Evolutionary conservation across 2,888 invertebrate species (phyloP), one percentile per base, ranked within the genome.

Genomic region (Electrophaes corylata): DNA sequence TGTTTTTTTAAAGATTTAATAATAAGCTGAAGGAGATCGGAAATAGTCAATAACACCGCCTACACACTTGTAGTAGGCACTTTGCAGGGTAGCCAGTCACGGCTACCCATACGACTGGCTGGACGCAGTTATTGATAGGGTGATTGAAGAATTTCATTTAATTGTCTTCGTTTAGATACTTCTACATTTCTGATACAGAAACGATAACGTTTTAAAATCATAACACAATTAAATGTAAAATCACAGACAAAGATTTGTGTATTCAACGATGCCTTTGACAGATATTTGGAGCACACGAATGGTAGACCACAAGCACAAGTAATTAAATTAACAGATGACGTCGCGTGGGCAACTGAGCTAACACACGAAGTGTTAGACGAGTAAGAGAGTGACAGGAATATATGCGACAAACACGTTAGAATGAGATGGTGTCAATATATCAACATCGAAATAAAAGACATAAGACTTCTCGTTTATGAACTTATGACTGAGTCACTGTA

Each of bases 321-420:
- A 83, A 86, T 84, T 85, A 78, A 87, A 88, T 87, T 86, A 88
- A 83, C 86, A 85, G 79, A 83, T 81, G 83, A 82, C 78, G 80
- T 72, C 67, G 78, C 73, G 76, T 77, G 77, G 78, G 78, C 81
- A 78, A 78, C 72, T 62, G 72, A 75, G 72, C 74, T 73, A 75
- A 76, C 75, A 79, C 69, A 75, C 66, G 71, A 72, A 73, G 75
- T 75, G 73, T 73, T 76, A 67, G 69, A 65, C 56, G 68, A 74
- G 76, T 60, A 63, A 78, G 80, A 84, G 69, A 74, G 81, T 75
- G 81, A 87, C 70, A 76, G 74, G 75, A 67, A 75, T 75, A 84
- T 71, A 57, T 66, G 50, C 65, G 59, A 66, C 60, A 62, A 47
- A 60, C 63, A 67, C 62, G 83, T 69, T 68, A 64, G 84, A 88